These are phyloP conservation scores for Cinara cedri DNA, from an alignment of 2,888 invertebrate genomes.

Conservation along the genomic window DNA sequence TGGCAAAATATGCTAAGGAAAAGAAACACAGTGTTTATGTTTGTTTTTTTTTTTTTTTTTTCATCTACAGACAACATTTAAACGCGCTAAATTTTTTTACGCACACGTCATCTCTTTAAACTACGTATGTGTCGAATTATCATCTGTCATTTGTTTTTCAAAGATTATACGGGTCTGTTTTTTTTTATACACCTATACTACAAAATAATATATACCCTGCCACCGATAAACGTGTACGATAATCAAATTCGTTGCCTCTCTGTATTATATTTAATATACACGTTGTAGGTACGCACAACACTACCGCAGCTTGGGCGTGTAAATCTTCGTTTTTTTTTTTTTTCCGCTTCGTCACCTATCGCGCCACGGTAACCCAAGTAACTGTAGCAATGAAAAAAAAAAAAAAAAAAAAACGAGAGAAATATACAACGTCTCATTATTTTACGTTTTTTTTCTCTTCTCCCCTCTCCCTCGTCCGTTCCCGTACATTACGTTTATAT, in stretches of 20 bases:
- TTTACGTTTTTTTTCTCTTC: constrained; percentile 45
- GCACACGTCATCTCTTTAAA: constrained; percentile 49
- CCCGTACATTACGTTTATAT: constrained; percentile 48
- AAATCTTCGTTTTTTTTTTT: constrained; percentile 47
- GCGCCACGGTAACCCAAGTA: constrained; percentile 45
- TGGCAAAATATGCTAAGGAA: neutral
- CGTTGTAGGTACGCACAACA: neutral
- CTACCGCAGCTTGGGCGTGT: constrained; percentile 39
- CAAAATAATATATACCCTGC: neutral
- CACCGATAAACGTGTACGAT: constrained; percentile 30
- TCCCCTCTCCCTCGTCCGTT: neutral
- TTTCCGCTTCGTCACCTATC: constrained; percentile 56
- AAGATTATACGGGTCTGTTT: constrained; percentile 16
- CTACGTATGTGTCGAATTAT: constrained; percentile 46
- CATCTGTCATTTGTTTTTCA: constrained; percentile 42
- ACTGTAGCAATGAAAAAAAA: constrained; percentile 40
- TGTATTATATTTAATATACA: neutral
- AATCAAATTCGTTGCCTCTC: constrained; percentile 41
- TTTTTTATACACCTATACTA: neutral
- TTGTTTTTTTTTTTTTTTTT: neutral
- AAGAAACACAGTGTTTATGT: neutral
- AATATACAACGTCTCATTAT: constrained; percentile 54
- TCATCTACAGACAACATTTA: neutral
- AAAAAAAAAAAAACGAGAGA: constrained; percentile 2
- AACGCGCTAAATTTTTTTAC: constrained; percentile 13